A percentile compares a stretch with the other conserved stretches of the same genome.
Evolutionary conservation across 2,797 vertebrate genomes (phyloP).

Genomic region (Acomys russatus): DNA sequence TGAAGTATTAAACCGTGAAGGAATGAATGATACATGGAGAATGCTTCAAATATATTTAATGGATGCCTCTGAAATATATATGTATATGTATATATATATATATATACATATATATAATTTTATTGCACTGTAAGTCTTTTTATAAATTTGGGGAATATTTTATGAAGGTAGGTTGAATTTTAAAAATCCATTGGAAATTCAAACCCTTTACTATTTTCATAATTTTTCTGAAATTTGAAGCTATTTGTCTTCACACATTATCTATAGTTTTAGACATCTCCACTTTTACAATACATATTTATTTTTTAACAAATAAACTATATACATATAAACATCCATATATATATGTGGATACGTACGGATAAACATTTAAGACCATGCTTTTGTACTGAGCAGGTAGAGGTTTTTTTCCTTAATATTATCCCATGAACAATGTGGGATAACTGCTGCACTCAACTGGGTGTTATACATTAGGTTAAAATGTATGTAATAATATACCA

Average conservation of each 20-base stretch:
- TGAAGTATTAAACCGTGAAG: neutral
- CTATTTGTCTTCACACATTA: neutral
- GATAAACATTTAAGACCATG: neutral
- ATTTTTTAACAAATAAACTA: too few species aligned
- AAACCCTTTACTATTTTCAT: neutral
- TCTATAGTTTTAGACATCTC: conserved; percentile 19
- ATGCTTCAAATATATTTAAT: neutral
- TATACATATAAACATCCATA: neutral
- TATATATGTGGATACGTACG: neutral
- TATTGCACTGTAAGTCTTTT: neutral
- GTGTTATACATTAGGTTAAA: neutral
- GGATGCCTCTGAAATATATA: neutral
- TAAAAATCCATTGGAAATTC: neutral
- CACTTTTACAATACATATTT: neutral
- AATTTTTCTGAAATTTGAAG: neutral
- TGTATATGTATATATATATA: neutral
- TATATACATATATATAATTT: neutral
- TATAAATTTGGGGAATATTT: conserved; percentile 46
- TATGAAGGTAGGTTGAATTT: neutral
- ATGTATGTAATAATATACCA: neutral
- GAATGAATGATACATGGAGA: neutral
- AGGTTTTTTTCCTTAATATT: neutral
- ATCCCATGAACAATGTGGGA: neutral
- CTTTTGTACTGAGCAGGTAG: neutral
- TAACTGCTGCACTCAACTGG: neutral